phyloP scores from a whole-genome alignment of 1,140 invertebrate genomes.

The Lordiphosa clarofinis region DNA sequence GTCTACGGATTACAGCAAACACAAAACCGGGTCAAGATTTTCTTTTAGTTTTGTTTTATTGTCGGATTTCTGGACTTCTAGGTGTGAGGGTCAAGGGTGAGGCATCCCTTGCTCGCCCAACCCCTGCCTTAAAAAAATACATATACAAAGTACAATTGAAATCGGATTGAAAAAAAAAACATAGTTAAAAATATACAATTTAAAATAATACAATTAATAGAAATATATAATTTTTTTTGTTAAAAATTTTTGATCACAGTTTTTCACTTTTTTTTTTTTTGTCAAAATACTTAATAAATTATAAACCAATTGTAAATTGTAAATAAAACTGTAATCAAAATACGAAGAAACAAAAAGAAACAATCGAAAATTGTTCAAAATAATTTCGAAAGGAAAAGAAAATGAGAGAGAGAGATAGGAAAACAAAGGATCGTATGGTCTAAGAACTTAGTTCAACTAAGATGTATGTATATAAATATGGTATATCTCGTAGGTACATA shows the following conservation, averaged over 20 bases:
- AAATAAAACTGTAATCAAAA: conserved; percentile 69
- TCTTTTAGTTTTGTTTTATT: conserved; percentile 48
- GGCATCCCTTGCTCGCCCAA: too few relatives aligned
- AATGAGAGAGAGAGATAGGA: conserved; percentile 6
- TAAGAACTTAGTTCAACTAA: conserved; percentile 56
- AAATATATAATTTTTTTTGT: background rate
- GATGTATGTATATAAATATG: conserved; percentile 26
- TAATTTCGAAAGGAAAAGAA: conserved; percentile 8
- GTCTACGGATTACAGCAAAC: background rate
- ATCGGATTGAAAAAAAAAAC: conserved; percentile 17
- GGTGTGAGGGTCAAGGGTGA: background rate
- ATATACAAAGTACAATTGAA: too few relatives aligned
- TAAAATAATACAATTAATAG: conserved; percentile 52
- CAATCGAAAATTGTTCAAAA: background rate
- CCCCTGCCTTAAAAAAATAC: too few relatives aligned
- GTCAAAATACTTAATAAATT: conserved; percentile 50
- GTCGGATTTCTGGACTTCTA: conserved; percentile 31
- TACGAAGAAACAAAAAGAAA: conserved; percentile 27
- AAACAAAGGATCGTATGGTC: conserved; percentile 6
- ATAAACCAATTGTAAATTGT: conserved; percentile 34
- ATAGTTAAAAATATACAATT: conserved; percentile 22
- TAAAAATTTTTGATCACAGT: conserved; percentile 40
- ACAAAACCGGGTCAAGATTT: conserved; percentile 9
- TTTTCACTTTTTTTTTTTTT: conserved; percentile 42
- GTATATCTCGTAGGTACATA: conserved; percentile 18